These are phyloP conservation scores for Strix aluco DNA, from an alignment of 2,113 vertebrate species.

Conservation along the genomic window DNA sequence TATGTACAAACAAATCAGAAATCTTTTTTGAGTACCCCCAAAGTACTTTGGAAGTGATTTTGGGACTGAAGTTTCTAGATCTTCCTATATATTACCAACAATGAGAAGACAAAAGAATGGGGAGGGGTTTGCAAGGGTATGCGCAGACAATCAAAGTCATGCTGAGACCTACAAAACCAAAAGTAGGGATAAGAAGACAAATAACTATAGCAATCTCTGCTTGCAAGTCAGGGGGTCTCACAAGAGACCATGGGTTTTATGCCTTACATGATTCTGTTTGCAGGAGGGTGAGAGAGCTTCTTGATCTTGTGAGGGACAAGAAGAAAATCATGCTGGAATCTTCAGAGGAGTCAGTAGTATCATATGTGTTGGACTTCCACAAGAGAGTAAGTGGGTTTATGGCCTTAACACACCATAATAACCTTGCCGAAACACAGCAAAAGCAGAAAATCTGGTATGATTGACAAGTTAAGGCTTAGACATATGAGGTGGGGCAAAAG, in stretches of 20 bases:
- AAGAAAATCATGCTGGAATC: slow-evolving; percentile 33
- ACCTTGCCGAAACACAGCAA: slow-evolving; percentile 58
- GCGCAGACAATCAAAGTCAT: background rate
- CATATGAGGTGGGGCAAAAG: slow-evolving; percentile 63
- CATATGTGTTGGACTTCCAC: slow-evolving; percentile 45
- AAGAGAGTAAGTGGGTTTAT: slow-evolving; percentile 59
- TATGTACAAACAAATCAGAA: background rate
- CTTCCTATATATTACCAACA: background rate
- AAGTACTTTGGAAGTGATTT: background rate
- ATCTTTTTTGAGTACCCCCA: background rate
- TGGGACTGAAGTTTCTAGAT: background rate
- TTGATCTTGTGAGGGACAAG: slow-evolving; percentile 17
- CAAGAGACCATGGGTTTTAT: background rate
- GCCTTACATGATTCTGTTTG: slow-evolving; percentile 11
- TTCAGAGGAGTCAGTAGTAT: slow-evolving; percentile 18
- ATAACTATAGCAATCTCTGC: background rate
- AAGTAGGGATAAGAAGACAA: background rate
- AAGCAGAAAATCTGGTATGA: slow-evolving; percentile 65
- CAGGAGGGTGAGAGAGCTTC: background rate
- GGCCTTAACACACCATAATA: slow-evolving; percentile 53
- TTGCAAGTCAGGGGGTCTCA: background rate
- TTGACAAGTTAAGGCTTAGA: slow-evolving; percentile 70
- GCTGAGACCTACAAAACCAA: background rate
- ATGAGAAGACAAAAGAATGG: background rate
- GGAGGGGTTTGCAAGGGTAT: background rate